A percentile compares a stretch with the other conserved stretches of the same genome.
phyloP scores from a whole-genome alignment of 2,113 vertebrate species.

The Odontesthes bonariensis region DNA sequence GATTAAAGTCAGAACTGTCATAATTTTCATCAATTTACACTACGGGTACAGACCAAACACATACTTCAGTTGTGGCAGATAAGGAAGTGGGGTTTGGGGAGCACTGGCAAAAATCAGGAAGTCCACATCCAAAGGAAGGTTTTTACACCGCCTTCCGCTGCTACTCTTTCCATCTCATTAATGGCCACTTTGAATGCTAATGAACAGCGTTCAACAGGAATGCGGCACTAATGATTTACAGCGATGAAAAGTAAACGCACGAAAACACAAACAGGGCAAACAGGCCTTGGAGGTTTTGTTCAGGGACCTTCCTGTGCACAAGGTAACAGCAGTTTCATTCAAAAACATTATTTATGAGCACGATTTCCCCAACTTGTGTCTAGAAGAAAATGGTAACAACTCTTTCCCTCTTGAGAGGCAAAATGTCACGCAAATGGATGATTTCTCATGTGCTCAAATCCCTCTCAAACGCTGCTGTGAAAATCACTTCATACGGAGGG shows the following conservation, averaged over 20 bases:
- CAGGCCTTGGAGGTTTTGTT: slow-evolving; percentile 36
- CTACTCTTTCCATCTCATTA: slow-evolving; percentile 40
- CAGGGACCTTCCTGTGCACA: slow-evolving; percentile 27
- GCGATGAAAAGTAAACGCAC: slow-evolving; percentile 45
- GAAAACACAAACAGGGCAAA: slow-evolving; percentile 33
- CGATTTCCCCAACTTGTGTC: slow-evolving; percentile 54
- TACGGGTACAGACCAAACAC: slow-evolving; percentile 32
- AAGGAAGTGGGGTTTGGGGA: slow-evolving; percentile 33
- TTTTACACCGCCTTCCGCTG: slow-evolving; percentile 40
- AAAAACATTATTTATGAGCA: slow-evolving; percentile 59
- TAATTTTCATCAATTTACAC: slow-evolving; percentile 52
- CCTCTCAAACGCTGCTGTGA: slow-evolving; percentile 60
- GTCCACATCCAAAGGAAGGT: slow-evolving; percentile 25
- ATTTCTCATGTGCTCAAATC: slow-evolving; percentile 62
- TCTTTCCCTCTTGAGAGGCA: slow-evolving; percentile 44
- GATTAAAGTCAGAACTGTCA: slow-evolving; percentile 57
- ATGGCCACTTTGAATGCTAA: slow-evolving; percentile 55
- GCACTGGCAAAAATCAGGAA: slow-evolving; percentile 44
- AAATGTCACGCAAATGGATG: slow-evolving; percentile 69
- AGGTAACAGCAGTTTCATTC: slow-evolving; percentile 42
- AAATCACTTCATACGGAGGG: slow-evolving; percentile 73
- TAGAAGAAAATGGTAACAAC: slow-evolving; percentile 41
- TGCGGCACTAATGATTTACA: slow-evolving; percentile 49
- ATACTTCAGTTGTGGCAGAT: slow-evolving; percentile 30
- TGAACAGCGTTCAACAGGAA: slow-evolving; percentile 29